Base-by-base conservation (phyloP, 2,797 vertebrate species). In the Pogonophryne albipinna region DNA sequence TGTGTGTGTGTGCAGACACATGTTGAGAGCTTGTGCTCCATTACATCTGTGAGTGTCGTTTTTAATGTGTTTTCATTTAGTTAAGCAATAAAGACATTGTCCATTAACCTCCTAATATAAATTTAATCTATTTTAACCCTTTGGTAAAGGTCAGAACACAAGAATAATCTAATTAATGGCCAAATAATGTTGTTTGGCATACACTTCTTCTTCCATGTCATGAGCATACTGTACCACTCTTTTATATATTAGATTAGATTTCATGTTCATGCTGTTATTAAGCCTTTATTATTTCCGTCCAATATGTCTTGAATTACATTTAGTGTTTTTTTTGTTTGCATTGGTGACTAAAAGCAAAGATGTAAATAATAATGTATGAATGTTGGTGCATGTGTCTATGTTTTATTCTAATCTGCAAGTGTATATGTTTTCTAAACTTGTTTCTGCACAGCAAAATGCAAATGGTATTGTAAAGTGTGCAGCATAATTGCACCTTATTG, bases 31-130 rank as follows among this genome's bases (percentile, higher is more conserved):
- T 45, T 74, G 77, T 83, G 82, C 79, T 45, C 87, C 84, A 86
- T 87, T 89, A 80, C 85, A 34, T 90, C 87, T 87, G 78, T 86
- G 88, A 86, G 88, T 87, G 86, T 85, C 71, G 41, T 80, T 90
- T 91, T 92, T 93, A 92, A 95, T 94, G 91, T 91, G 84, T 87
- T 93, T 91, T 93, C 91, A 94, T 94, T 93, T 85, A 85, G 78
- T 87, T 88, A 86, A 78, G 89, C 78, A 89, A 89, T 91, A 89
- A 92, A 93, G 90, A 86, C 91, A 93, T 92, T 91, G 91, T 76
- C 92, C 94, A 93, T 95, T 95, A 94, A 91, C 87, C 82, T 57
- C 86, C 86, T 94, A 94, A 94, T 93, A 91, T 87, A 87, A 86
- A 89, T 90, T 85, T 91, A 93, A 95, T 94, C 88, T 93, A 91